Evolutionary conservation across 2,797 vertebrate species (phyloP).

Genomic region (Melanotaenia pygmaea): DNA sequence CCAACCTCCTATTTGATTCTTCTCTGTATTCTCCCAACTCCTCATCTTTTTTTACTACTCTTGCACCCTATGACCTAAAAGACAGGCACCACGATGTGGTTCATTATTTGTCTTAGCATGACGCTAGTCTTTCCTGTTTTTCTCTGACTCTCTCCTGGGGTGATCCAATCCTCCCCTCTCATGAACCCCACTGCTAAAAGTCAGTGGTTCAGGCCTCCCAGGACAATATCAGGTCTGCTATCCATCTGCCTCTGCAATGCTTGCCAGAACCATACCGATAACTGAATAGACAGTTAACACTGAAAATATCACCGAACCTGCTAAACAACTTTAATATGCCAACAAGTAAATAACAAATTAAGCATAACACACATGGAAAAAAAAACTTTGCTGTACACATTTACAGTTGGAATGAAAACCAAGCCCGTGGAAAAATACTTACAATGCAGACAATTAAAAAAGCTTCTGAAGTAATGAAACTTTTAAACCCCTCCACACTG

Average conservation of each 20-base stretch:
- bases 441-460: slow-evolving; percentile 18
- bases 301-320: slow-evolving; percentile 23
- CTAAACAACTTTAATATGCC: slow-evolving; percentile 14
- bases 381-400: background rate
- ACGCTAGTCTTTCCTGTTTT: slow-evolving; percentile 60
- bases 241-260: slow-evolving; percentile 77
- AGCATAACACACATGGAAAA: background rate
- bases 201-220: slow-evolving; percentile 66
- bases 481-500: slow-evolving; percentile 23
- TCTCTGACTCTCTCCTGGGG: slow-evolving; percentile 55
- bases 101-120: slow-evolving; percentile 70
- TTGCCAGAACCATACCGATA: slow-evolving; percentile 63
- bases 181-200: slow-evolving; percentile 65
- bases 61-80: slow-evolving; percentile 26
- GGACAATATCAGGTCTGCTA: slow-evolving; percentile 62
- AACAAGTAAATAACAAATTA: slow-evolving; percentile 3
- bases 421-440: slow-evolving; percentile 17
- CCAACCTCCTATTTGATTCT: slow-evolving; percentile 14
- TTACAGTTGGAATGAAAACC: slow-evolving; percentile 23
- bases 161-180: slow-evolving; percentile 68
- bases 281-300: slow-evolving; percentile 26
- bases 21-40: slow-evolving; percentile 16
- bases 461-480: slow-evolving; percentile 16
- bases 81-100: slow-evolving; percentile 45
- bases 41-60: slow-evolving; percentile 1